These are phyloP conservation scores for Ashinkailepas kermadecensis DNA, from an alignment of 2,888 invertebrate genomes.

Conservation along the genomic window DNA sequence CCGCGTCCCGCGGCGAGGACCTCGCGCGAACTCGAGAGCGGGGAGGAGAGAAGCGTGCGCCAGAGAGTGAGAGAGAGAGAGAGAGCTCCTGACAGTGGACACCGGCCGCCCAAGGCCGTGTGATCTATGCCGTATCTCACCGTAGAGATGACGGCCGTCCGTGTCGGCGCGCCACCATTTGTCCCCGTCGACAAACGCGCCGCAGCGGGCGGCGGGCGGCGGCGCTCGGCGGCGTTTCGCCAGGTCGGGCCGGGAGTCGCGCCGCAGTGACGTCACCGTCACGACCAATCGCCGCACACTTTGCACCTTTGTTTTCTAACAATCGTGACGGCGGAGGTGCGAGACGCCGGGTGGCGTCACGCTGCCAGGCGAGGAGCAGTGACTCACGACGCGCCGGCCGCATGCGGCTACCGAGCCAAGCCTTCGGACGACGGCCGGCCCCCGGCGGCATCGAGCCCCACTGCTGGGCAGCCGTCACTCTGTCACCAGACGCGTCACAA, in stretches of 20 bases:
- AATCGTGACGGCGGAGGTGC: background rate
- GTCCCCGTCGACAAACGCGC: background rate
- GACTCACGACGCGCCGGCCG: too few relatives aligned
- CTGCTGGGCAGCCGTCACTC: too few relatives aligned
- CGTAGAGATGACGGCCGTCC: background rate
- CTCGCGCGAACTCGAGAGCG: too few relatives aligned
- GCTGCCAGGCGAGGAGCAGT: background rate
- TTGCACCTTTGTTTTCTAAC: constrained; percentile 5
- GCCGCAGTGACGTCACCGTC: background rate
- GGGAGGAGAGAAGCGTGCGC: too few relatives aligned
- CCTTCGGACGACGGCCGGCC: too few relatives aligned
- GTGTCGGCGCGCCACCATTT: background rate
- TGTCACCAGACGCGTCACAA: too few relatives aligned
- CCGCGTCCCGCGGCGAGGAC: too few relatives aligned
- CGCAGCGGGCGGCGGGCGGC: background rate
- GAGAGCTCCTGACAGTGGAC: background rate
- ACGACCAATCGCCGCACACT: background rate
- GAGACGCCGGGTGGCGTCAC: background rate
- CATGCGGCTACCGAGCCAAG: too few relatives aligned
- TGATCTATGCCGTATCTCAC: too few relatives aligned
- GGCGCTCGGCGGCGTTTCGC: background rate
- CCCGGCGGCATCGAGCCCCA: too few relatives aligned
- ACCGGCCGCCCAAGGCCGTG: background rate
- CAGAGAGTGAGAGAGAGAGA: background rate
- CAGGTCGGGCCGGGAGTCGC: too few relatives aligned